Base-by-base conservation (phyloP, 2,888 invertebrate genomes). In the Brachylomia viminalis region DNA sequence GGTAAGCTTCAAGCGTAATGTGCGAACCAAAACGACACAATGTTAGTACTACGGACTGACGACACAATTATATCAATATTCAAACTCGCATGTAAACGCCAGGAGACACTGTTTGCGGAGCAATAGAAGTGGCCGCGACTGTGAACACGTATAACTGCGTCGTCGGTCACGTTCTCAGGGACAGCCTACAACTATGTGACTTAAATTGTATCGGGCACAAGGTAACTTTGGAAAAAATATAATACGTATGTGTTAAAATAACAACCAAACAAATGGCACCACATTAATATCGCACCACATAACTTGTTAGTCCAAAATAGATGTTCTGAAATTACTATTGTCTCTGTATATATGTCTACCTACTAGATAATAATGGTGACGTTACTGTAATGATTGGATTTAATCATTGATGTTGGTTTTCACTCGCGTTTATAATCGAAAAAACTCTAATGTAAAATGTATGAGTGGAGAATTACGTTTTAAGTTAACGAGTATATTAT, bases 241-340 rank as follows among this genome's bases (percentile, higher is more conserved):
- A 92, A 93, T 91, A 92, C 89, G 91, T 92, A 91, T 91, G 90
- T 92, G 92, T 94, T 93, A 94, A 79, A 94, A 93, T 91, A 95
- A 95, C 96, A 96, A 96, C 95, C 95, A 91, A 95, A 95, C 88
- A 93, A 91, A 96, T 96, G 96, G 96, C 96, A 96, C 96, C 95
- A 91, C 90, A 92, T 91, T 89, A 90, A 91, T 92, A 91, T 93
- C 93, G 96, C 96, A 96, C 96, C 95, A 94, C 89, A 87, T 88
- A 89, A 90, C 88, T 87, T 88, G 88, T 90, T 90, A 89, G 87
- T 90, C 85, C 85, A 89, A 91, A 91, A 90, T 89, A 90, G 85
- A 84, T 83, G 77, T 71, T 81, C 72, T 77, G 75, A 84, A 72
- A 77, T 76, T 66, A 79, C 86, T 88, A 83, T 84, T 84, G 86